Base-by-base conservation (phyloP, 2,113 vertebrate species). In the Sander lucioperca region DNA sequence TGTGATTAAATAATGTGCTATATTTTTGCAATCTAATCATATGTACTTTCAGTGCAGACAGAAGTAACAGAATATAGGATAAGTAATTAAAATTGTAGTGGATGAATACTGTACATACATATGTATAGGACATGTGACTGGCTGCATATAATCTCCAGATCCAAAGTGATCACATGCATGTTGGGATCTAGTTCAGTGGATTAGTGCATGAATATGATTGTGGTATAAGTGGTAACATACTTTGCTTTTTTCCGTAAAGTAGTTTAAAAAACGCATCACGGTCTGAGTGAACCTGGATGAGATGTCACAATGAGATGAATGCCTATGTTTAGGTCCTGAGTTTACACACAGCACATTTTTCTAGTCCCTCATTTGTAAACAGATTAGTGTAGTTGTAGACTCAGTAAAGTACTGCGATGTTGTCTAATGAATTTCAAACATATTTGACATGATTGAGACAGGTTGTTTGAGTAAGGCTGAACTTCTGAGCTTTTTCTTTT, bases 61-160 rank as follows among this genome's bases (percentile, higher is more conserved):
- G 27, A 74, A 53, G 33, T 0, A 50, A 74, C 47, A 47, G 8
- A 43, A 43, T 30, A 68, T 62, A 39, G 54, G 3, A 50, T 27
- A 30, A 71, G 10, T 51, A 54, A 48, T 59, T n/a, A 53, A 54
- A 62, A 48, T 53, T 70, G 23, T 65, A 51, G 57, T 59, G 30
- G 12, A 21, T 69, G 50, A 54, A 75, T 47, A 19, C 11, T 61
- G 56, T 14, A 30, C 21, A 30, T 19, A 57, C 36, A 51, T 64
- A 64, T 75, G 69, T 30, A 74, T 14, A 68, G 54, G 67, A 56
- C 54, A 2, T 74, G 57, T 69, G 57, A 79, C 18, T 36, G 36
- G 69, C 7, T 73, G 33, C 50, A 80, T 65, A 57, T 65, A 57
- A 65, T 64, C 2, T 45, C 25, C 68, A 64, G 13, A 39, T 73